phyloP scores from a whole-genome alignment of 1,140 invertebrate genomes.

The Ditylenchus dipsaci region DNA sequence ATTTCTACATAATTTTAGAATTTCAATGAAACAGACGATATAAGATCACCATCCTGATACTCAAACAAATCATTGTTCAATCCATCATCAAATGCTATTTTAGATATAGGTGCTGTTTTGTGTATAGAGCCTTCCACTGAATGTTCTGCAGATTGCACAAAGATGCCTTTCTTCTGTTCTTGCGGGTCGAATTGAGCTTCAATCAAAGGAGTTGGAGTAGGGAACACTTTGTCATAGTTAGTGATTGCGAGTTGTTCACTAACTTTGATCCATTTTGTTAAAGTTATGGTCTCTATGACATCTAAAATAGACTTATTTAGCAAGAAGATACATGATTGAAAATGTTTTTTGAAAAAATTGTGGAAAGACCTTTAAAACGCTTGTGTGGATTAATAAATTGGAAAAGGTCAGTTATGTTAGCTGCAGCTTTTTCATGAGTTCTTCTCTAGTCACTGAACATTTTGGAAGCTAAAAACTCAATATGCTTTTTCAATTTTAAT shows the following conservation, averaged over 20 bases:
- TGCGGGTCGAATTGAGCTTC: neutral
- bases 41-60: too few species aligned
- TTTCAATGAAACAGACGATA: too few species aligned
- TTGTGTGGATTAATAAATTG: neutral
- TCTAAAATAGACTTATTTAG: neutral
- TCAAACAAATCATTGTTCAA: too few species aligned
- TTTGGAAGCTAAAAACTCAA: slow-evolving; percentile 4
- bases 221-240: neutral
- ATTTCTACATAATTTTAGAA: too few species aligned
- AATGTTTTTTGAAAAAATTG: too few species aligned
- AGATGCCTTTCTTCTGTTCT: neutral
- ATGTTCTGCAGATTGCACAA: neutral
- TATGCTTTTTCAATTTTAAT: neutral
- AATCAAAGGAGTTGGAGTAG: neutral
- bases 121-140: neutral
- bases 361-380: neutral
- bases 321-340: too few species aligned
- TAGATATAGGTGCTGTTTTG: neutral
- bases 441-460: slow-evolving; percentile 6
- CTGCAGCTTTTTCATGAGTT: neutral
- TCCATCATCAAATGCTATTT: neutral
- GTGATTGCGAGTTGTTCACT: neutral
- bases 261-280: neutral
- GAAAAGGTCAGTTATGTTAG: neutral
- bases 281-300: neutral